Evolutionary conservation across 2,888 invertebrate species (phyloP).

Genomic region (Ichneumoninae sp.): DNA sequence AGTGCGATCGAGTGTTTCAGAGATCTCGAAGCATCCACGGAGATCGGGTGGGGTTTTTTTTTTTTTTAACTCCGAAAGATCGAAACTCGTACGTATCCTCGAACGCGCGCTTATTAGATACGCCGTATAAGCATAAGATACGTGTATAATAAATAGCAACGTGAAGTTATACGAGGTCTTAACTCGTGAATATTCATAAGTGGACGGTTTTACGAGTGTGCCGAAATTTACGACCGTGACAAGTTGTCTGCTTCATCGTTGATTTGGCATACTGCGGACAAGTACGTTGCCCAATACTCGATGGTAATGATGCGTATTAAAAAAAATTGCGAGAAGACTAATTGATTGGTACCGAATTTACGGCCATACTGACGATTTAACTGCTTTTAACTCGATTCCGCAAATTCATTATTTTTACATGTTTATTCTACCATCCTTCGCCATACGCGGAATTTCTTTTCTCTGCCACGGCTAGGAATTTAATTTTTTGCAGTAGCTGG

Average conservation of each 20-base stretch:
- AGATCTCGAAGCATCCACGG: background rate
- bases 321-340: background rate
- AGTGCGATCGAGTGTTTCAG: constrained; percentile 10
- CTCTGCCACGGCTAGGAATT: background rate
- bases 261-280: constrained; percentile 32
- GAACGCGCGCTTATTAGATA: constrained; percentile 50
- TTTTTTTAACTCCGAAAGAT: background rate
- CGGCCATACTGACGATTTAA: background rate
- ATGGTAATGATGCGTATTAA: background rate
- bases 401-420: background rate
- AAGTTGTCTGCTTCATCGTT: constrained; percentile 73
- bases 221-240: constrained; percentile 75
- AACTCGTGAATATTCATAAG: constrained; percentile 78
- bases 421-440: background rate
- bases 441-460: background rate
- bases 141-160: constrained; percentile 19
- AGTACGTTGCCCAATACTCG: background rate
- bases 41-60: background rate
- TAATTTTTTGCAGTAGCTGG: background rate
- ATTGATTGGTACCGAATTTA: constrained; percentile 8
- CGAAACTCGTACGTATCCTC: constrained; percentile 30
- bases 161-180: constrained; percentile 32
- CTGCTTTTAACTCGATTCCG: background rate
- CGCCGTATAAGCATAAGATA: constrained; percentile 27
- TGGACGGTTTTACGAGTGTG: constrained; percentile 71